phyloP scores from a whole-genome alignment of 1,140 invertebrate species.

The Penaeus japonicus region DNA sequence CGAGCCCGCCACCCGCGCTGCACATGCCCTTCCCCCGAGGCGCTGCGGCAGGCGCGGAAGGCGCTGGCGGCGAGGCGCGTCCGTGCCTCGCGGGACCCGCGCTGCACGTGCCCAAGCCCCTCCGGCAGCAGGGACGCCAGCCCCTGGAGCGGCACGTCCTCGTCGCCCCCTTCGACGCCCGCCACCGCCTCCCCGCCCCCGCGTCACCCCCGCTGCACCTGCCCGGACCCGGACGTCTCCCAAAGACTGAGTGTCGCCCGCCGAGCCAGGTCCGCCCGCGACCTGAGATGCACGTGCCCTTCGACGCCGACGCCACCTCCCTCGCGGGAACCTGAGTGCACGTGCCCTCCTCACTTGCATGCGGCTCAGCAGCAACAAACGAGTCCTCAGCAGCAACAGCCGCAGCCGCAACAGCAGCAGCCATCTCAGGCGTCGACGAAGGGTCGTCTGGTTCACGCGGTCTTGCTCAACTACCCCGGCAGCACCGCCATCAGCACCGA shows the following conservation, averaged over 20 bases:
- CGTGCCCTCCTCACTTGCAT: conserved; percentile 25
- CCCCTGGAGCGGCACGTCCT: conserved; percentile 39
- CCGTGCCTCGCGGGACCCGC: conserved; percentile 18
- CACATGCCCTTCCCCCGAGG: conserved; percentile 46
- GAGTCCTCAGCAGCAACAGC: too few species aligned
- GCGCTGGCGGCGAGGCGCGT: conserved; percentile 43
- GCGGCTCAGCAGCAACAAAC: too few species aligned
- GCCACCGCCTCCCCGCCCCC: conserved; percentile 42
- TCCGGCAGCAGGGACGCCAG: conserved; percentile 38
- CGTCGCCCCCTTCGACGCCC: conserved; percentile 42
- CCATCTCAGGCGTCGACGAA: conserved; percentile 20
- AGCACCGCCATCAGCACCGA: conserved; percentile 48
- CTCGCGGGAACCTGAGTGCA: conserved; percentile 23
- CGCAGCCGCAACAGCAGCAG: background rate
- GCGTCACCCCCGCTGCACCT: conserved; percentile 46
- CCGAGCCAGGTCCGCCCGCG: conserved; percentile 22
- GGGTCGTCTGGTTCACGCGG: conserved; percentile 32
- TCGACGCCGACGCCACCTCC: conserved; percentile 17
- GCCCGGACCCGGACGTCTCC: conserved; percentile 27
- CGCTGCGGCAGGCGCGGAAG: conserved; percentile 34
- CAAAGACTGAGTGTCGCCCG: background rate
- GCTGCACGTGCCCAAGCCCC: conserved; percentile 47
- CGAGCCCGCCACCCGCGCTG: conserved; percentile 37
- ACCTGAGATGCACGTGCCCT: conserved; percentile 39
- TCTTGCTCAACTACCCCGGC: conserved; percentile 44